Percentiles rank a stretch among this genome's conserved stretches.
These are phyloP conservation scores for Stegodyphus dumicola DNA, from an alignment of 1,140 invertebrate genomes.

Conservation along the genomic window DNA sequence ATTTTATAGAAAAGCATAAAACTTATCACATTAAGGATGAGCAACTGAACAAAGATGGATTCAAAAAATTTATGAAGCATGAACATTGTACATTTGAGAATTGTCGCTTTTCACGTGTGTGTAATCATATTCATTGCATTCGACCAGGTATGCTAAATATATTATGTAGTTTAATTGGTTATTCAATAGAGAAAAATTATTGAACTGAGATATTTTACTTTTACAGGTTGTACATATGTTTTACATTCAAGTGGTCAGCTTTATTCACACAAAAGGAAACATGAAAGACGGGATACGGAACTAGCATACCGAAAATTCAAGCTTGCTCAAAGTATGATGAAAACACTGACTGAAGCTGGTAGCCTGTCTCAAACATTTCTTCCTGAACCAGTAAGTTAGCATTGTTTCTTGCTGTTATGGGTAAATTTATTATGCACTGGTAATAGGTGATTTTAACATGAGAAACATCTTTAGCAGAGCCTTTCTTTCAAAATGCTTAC, in stretches of 20 bases:
- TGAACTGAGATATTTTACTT: conserved; percentile 28
- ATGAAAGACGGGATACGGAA: conserved; percentile 92
- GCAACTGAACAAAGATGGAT: conserved; percentile 92
- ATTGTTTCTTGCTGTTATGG: background rate
- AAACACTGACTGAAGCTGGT: conserved; percentile 61
- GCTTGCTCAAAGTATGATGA: conserved; percentile 72
- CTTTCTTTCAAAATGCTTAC: too few species aligned
- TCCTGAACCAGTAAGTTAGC: conserved; percentile 51
- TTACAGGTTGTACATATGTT: conserved; percentile 88
- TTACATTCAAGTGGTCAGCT: conserved; percentile 95
- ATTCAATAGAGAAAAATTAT: background rate
- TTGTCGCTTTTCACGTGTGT: conserved; percentile 92
- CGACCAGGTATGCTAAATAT: conserved; percentile 74
- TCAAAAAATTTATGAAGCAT: conserved; percentile 99
- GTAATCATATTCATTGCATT: conserved; percentile 99
- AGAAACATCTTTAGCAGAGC: too few species aligned
- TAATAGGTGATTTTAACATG: too few species aligned
- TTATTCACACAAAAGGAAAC: conserved; percentile 97
- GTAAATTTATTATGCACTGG: too few species aligned
- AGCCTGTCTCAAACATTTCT: conserved; percentile 32
- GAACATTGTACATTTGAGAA: conserved; percentile 90
- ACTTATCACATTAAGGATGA: conserved; percentile 98
- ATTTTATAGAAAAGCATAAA: conserved; percentile 92
- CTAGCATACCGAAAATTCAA: conserved; percentile 84
- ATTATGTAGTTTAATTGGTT: background rate